These are phyloP conservation scores for Aspiorhynchus laticeps DNA, from an alignment of 2,113 vertebrate species.

Conservation along the genomic window DNA sequence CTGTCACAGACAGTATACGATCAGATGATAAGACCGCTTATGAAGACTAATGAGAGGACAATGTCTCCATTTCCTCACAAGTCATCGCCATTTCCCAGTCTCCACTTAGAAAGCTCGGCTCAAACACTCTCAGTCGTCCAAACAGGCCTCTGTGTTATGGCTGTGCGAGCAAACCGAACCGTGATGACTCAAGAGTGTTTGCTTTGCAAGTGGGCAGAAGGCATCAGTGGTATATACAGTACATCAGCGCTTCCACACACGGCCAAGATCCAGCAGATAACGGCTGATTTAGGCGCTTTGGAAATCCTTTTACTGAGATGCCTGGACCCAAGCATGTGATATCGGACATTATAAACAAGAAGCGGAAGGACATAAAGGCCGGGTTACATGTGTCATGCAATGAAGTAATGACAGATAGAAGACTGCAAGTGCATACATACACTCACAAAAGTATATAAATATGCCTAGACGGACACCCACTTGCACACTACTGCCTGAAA, in stretches of 20 bases:
- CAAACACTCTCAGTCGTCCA: not conserved
- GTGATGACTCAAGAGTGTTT: conserved; percentile 70
- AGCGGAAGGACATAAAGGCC: not conserved
- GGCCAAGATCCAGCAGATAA: conserved; percentile 20
- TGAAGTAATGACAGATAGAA: conserved; percentile 15
- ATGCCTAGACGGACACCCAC: not conserved
- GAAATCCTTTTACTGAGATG: conserved; percentile 38
- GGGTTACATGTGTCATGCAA: not conserved
- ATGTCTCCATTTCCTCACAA: conserved; percentile 39
- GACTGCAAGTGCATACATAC: not conserved
- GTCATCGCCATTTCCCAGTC: not conserved
- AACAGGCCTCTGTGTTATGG: conserved; percentile 72
- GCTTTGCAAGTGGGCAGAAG: conserved; percentile 63
- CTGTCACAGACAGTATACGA: not conserved
- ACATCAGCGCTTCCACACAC: not conserved
- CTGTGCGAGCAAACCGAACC: conserved; percentile 65
- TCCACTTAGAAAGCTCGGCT: conserved; percentile 52
- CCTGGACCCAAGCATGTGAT: conserved; percentile 32
- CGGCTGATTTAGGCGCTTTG: conserved; percentile 18
- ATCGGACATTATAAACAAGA: conserved; percentile 22
- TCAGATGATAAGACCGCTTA: conserved; percentile 27
- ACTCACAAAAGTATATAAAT: not conserved
- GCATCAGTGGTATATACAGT: conserved; percentile 63
- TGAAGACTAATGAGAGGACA: conserved; percentile 47
- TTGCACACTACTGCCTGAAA: conserved; percentile 7